Evolutionary conservation across 2,797 vertebrate species (phyloP).

Genomic region (Cuniculus paca): DNA sequence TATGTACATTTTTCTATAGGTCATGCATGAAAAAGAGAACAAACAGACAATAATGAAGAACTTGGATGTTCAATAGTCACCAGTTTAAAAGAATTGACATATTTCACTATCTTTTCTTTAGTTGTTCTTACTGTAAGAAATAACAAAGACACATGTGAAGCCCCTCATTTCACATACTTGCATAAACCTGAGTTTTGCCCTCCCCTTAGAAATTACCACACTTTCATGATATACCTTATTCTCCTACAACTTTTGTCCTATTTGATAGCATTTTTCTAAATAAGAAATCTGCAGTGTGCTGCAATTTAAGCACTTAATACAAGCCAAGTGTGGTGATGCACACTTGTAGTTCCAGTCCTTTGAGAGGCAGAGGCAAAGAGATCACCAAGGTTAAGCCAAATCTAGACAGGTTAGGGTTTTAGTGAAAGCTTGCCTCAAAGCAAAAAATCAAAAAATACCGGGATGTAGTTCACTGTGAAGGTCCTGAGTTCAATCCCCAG

Average conservation of each 20-base stretch:
- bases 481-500: neutral
- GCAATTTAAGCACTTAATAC: neutral
- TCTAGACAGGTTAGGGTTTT: neutral
- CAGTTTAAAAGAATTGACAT: neutral
- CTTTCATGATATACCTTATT: neutral
- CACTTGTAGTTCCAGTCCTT: neutral
- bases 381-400: neutral
- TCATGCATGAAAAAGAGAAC: neutral
- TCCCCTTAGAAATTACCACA: neutral
- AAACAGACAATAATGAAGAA: neutral
- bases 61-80: no score
- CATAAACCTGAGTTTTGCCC: neutral
- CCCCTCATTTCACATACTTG: neutral
- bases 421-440: neutral
- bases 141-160: neutral
- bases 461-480: neutral
- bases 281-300: neutral
- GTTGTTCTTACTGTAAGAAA: neutral
- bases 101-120: neutral
- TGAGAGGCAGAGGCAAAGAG: neutral
- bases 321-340: neutral
- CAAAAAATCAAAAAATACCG: neutral
- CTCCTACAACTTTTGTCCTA: neutral
- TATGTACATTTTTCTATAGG: neutral
- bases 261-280: neutral